Conservation (phyloP, 1,140 invertebrate genomes). For the Pissodes strobi region DNA sequence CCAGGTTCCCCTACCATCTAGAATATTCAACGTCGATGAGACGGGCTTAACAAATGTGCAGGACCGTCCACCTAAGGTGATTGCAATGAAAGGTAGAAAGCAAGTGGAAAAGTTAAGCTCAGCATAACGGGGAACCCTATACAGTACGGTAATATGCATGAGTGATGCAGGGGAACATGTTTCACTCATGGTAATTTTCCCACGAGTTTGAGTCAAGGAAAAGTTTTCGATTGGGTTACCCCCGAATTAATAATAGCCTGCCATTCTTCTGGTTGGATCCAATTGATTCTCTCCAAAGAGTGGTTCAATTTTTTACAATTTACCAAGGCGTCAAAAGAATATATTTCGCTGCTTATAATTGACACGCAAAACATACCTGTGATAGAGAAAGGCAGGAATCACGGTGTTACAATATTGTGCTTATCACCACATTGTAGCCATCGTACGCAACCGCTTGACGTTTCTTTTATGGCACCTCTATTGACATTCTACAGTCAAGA, state of each 20-base stretch:
- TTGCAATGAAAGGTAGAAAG: too few species aligned
- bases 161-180: slow-evolving; percentile 45
- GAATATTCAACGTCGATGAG: too few species aligned
- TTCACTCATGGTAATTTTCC: too few species aligned
- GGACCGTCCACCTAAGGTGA: background rate
- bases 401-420: too few species aligned
- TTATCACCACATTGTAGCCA: too few species aligned
- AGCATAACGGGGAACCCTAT: slow-evolving; percentile 42
- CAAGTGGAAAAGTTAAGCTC: slow-evolving; percentile 17
- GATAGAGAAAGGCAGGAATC: too few species aligned
- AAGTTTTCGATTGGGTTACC: slow-evolving; percentile 37
- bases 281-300: slow-evolving; percentile 17
- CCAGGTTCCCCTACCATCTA: too few species aligned
- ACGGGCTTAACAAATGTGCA: slow-evolving; percentile 24
- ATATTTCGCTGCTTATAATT: slow-evolving; percentile 42
- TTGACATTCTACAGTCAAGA: too few species aligned
- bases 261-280: slow-evolving; percentile 30
- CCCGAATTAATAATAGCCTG: slow-evolving; percentile 17
- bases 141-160: slow-evolving; percentile 55
- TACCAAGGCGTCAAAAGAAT: slow-evolving; percentile 1
- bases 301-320: slow-evolving; percentile 30
- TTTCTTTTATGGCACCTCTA: too few species aligned
- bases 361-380: too few species aligned
- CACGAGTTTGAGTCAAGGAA: slow-evolving; percentile 39
- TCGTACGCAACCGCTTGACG: too few species aligned